Evolutionary conservation across 2,797 vertebrate genomes (phyloP), one percentile per base, ranked within the genome.

Genomic region (Ctenochaetus hawaiiensis): DNA sequence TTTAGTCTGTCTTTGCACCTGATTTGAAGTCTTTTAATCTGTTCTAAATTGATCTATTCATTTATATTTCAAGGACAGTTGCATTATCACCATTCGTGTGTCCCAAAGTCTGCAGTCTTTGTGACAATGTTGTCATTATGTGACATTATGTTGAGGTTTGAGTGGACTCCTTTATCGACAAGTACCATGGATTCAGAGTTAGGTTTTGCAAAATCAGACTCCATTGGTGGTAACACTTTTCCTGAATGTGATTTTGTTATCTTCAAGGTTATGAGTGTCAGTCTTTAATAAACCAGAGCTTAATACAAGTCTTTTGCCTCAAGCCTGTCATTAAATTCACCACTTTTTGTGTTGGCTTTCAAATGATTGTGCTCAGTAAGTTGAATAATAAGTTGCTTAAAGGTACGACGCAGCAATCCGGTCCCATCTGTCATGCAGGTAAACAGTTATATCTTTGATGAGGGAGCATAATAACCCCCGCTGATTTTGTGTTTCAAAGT

Each of bases 371-470:
- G 1, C 20, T 60, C 18, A 30, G 9, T 17, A 43, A 45, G 39
- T 37, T 67, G 9, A 34, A 13, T 67, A 6, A 20, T 56, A 23
- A 59, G 23, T 16, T 67, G 2, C 17, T 63, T 17, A 18, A 51
- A 10, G 7, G 12, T 8, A 57, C 16, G 1, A 44, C 26, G 23
- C 43, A 57, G 44, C 43, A 44, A 70, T 54, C 18, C 53, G 48
- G 66, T 43, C 8, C 23, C 26, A 22, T 51, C 26, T 67, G 57
- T 51, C 17, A 37, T 71, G 66, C 54, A 18, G 47, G 20, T 60
- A 16, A 72, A 20, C 30, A 56, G 34, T 5, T 18, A 37, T 20
- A 16, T 41, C 41, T 60, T 16, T 18, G 26, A 34, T 56, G 26
- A 37, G 4, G 23, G 22, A 51, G 20, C 17, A 60, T n/a, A 45